Base-by-base conservation (phyloP, 2,888 invertebrate species). In the Leptinotarsa haldemani region DNA sequence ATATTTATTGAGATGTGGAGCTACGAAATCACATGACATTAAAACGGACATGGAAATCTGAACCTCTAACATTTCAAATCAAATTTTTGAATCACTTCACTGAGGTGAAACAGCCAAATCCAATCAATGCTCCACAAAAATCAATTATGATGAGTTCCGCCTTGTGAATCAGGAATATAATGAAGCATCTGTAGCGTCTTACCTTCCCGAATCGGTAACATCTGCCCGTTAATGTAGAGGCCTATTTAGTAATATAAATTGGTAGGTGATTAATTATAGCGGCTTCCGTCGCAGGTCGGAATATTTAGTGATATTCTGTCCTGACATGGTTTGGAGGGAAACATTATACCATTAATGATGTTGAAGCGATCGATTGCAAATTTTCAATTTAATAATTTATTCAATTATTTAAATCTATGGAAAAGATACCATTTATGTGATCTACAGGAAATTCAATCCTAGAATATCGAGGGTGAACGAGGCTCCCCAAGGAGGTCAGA, bases 131-230 rank as follows among this genome's bases (percentile, higher is more conserved):
- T 9, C 25, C 25, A 48, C 52, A 30, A 66, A 66, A 52, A 52
- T 66, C 66, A 66, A 66, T 66, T 66, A 66, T n/a, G 50, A n/a
- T 50, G 50, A 50, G 52, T 30, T 52, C 30, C 18, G 66, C 22
- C 25, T 53, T 30, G 30, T 30, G 30, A 48, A 13, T 18, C 30
- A 50, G 63, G 47, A 50, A 40, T 70, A 63, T 64, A 70, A 70
- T 70, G 64, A 70, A 64, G 52, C 70, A 70, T 64, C 70, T 52
- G 70, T 30, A 64, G 64, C 64, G 63, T 70, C 67, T 61, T 25
- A 15, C 47, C 16, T 48, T n/a, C 47, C 16, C n/a, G 63, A 61
- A 48, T 64, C 50, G 69, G 69, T 70, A 63, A 46, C 46, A 46
- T 47, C 47, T 46, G 40, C 15, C 16, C 53, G 18, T 20, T 22